Evolutionary conservation across 2,113 vertebrate genomes (phyloP), one percentile per base, ranked within the genome.

Genomic region (Acrocephalus kingi): DNA sequence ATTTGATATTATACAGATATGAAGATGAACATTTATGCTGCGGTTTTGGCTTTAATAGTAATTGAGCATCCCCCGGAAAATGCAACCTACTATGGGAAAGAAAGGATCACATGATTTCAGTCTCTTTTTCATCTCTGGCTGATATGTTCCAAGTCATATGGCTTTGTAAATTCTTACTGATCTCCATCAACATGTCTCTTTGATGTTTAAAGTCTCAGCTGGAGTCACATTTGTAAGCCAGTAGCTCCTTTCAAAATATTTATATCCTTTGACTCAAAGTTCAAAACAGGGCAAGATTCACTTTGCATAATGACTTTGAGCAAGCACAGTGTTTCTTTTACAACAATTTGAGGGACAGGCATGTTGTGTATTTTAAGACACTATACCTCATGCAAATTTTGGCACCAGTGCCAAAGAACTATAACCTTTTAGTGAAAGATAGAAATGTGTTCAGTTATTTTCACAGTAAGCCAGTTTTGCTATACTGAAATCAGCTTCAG

Each of bases 161-260:
- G 68, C 64, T 84, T 92, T 74, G 67, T 49, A 62, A 55, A 96
- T 80, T 91, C 81, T 76, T 62, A 10, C 91, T 90, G 87, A 92
- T 96, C 91, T 95, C 76, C 82, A 93, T 87, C 76, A 94, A 24
- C 24, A 41, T 9, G 5, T 66, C 69, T 55, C 74, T 94, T 96
- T 95, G 81, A 90, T 91, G 69, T 93, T 81, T 94, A 87, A 95
- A 93, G 63, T 82, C 94, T 96, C 92, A 88, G 76, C 81, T 94
- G 79, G 85, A 83, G 72, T 71, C 67, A 56, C 37, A 71, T 75
- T 85, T 62, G 84, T 89, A 90, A 96, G 55, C 81, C 79, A 79
- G 83, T 58, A 96, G 76, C 69, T 92, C 37, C 51, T 96, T 95
- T 96, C 90, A 95, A 95, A 97, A 95, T 90, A 93, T 96, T 96